phyloP scores from a whole-genome alignment of 2,888 invertebrate species.

The Drosophila subsilvestris region DNA sequence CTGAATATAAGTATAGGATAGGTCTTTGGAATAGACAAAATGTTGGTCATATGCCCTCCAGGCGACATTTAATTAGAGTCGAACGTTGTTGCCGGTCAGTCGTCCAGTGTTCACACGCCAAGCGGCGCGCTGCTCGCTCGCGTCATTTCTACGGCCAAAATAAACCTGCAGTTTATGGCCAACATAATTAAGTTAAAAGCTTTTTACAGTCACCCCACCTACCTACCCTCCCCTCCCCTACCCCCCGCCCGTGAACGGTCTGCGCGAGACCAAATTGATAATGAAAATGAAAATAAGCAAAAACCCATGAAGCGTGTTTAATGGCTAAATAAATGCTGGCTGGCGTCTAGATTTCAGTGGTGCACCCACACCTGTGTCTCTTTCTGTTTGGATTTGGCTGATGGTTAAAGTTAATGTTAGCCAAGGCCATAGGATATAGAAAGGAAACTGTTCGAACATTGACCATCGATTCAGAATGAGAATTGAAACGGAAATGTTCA shows the following conservation, averaged over 20 bases:
- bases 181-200: conserved; percentile 80
- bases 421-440: conserved; percentile 59
- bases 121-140: conserved; percentile 31
- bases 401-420: conserved; percentile 26
- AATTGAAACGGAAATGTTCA: conserved; percentile 27
- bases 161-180: conserved; percentile 79
- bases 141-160: conserved; percentile 55
- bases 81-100: conserved; percentile 11
- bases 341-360: conserved; percentile 42
- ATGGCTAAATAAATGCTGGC: conserved; percentile 73
- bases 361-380: conserved; percentile 55
- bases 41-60: conserved; percentile 52
- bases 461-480: conserved; percentile 43
- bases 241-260: conserved; percentile 20
- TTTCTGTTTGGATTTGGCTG: neutral
- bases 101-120: conserved; percentile 65
- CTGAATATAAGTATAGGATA: conserved; percentile 15
- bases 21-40: conserved; percentile 23
- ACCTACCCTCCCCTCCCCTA: conserved; percentile 21
- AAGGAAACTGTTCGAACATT: conserved; percentile 19
- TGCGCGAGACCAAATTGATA: conserved; percentile 71
- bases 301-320: conserved; percentile 73
- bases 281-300: conserved; percentile 74
- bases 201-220: conserved; percentile 61
- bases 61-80: conserved; percentile 77